Base-by-base conservation (phyloP, 2,113 vertebrate genomes). In the Phoxinus phoxinus region DNA sequence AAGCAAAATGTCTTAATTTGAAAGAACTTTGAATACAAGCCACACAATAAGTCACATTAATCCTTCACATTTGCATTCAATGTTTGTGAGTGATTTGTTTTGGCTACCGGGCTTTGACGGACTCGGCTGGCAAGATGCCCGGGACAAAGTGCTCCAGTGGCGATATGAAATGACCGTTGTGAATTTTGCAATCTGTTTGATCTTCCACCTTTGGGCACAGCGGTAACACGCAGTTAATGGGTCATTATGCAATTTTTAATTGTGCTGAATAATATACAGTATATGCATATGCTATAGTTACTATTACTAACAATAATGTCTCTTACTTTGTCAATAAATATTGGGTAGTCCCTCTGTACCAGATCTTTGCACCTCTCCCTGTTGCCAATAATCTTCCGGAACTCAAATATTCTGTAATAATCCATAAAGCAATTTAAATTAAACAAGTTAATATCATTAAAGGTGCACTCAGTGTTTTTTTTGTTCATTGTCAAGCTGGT, bases 321-420 rank as follows among this genome's bases (percentile, higher is more conserved):
- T 12, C 25, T 35, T 96, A 99, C 98, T 97, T 99, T 98, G 90
- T 96, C 95, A 73, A 98, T 95, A 85, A 95, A 94, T 59, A 99
- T 96, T 1, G 98, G 97, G 88, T 99, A 99, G 90, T 99, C 97
- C 75, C 93, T 94, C 0, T 97, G 96, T 88, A 99, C 97, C 89
- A 99, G 89, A 69, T 94, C 92, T 91, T 96, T 96, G 92, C 98
- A 99, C 92, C 90, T 97, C 87, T 98, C 97, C 88, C 97, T 93
- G 93, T 99, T 96, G 86, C 96, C 98, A 90, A 99, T 97, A 83
- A 97, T 89, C 88, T 98, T 99, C 90, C 98, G 96, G 91, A 99
- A 99, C 92, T 97, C 96, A 94, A 99, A 99, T 92, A 99, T 95
- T 92, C 98, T 99, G 91, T 85, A 81, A 86, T 89, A 81, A 81